Base-by-base conservation (phyloP, 2,797 vertebrate genomes). In the Tolypeutes matacus region DNA sequence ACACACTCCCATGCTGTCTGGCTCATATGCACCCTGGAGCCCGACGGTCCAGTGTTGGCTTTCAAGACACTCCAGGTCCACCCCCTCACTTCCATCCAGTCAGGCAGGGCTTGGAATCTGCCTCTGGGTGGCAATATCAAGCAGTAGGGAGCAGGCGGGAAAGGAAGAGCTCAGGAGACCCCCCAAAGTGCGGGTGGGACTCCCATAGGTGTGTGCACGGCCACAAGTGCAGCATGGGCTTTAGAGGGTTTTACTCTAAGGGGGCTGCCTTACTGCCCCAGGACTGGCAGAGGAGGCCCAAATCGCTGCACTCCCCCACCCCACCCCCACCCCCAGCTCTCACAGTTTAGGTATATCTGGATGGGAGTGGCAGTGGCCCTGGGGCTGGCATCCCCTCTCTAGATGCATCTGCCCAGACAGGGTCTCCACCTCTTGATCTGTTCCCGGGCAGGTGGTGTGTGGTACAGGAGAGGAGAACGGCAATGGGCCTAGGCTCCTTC, bases 1-100 rank as follows among this genome's bases (percentile, higher is more conserved):
- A 23, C 36, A 29, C 0, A 0, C 23, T 69, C 2, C 60, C 10
- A 3, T 0, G 1, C 21, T 72, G 14, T 53, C 51, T 53, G 51
- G 13, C 53, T 56, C 20, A 29, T 3, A 3, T 4, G n/a, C 4
- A 20, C 56, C 31, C 21, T 0, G 27, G 80, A 42, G 12, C 14
- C 53, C 13, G 29, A 10, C 0, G 2, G 2, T 39, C 31, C 7
- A 29, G 1, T 1, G 1, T 39, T 60, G 62, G 18, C 46, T 70
- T 42, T 65, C 25, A 49, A 31, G 5, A n/a, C 20, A 23, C n/a
- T n/a, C 49, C 14, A 21, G 13, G 9, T 34, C 36, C 80, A 29
- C 73, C 27, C 36, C 21, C 31, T 58, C 5, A 2, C 17, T 51
- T 31, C 80, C 42, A 29, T 56, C n/a, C n/a, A 60, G 21, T 17